These are phyloP conservation scores for Halcyon smyrnensis DNA, from an alignment of 2,797 vertebrate species.

Conservation along the genomic window DNA sequence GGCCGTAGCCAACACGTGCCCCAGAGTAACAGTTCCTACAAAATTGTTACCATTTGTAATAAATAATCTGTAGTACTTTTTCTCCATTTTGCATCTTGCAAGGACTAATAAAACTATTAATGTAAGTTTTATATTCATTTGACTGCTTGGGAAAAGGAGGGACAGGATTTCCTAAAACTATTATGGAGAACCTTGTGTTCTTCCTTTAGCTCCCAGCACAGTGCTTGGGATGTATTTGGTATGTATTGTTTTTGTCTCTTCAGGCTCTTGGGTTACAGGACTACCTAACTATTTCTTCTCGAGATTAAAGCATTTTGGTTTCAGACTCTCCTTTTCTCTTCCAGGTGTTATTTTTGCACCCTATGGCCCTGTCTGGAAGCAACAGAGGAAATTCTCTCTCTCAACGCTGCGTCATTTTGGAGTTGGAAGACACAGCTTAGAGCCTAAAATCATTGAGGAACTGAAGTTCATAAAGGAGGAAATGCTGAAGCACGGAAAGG, in stretches of 20 bases:
- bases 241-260: neutral
- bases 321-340: neutral
- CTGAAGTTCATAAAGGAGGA: slow-evolving; percentile 86
- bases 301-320: neutral
- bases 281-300: neutral
- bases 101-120: neutral
- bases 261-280: neutral
- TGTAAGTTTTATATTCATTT: neutral
- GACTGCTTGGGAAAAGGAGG: neutral
- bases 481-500: slow-evolving; percentile 78
- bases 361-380: slow-evolving; percentile 90
- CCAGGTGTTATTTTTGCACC: slow-evolving; percentile 94
- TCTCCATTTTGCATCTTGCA: neutral
- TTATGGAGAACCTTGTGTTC: neutral
- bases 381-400: slow-evolving; percentile 93
- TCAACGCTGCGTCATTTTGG: slow-evolving; percentile 90
- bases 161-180: neutral
- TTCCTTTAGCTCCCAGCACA: neutral
- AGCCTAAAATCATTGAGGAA: slow-evolving; percentile 90
- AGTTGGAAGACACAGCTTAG: slow-evolving; percentile 89
- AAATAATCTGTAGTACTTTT: neutral
- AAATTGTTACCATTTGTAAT: neutral
- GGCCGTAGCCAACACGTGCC: fast-evolving
- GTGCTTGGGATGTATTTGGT: neutral
- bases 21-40: neutral